Base-by-base conservation (phyloP, 2,888 invertebrate species). In the Polietes domitor region DNA sequence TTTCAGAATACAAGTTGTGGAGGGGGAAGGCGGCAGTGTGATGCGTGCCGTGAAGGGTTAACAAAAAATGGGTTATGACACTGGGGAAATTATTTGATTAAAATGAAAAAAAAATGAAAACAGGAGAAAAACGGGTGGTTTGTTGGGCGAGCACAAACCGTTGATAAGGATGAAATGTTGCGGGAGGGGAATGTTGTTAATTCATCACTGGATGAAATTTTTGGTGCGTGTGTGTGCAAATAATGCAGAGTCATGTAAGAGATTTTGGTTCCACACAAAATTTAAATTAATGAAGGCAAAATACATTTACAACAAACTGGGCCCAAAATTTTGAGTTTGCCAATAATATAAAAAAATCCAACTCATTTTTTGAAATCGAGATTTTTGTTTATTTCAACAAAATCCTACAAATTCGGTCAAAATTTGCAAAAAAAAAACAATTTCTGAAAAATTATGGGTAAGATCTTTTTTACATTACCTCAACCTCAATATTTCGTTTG, bases 51-150 rank as follows among this genome's bases (percentile, higher is more conserved):
- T 10, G 6, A 32, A 73, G 58, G 58, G 72, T 7, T 58, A 73
- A 73, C 17, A 37, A 7, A 76, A 63, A 76, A 63, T 26, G 63
- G 80, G 63, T 70, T 83, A 75, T 75, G 41, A 43, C 80, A 71
- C 80, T 9, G 15, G 83, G 75, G 80, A 83, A 83, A 83, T 83
- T 72, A 80, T 75, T 58, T 78, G 63, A 53, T 75, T 71, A 72
- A 77, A 83, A 76, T 65, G 65, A 19, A 41, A 37, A 61, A n/a
- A 17, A 17, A 53, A 58, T 24, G 21, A 5, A 21, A 10, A 24
- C 24, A 4, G 58, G 58, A 53, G 10, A 2, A 47, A 47, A 26
- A 2, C 1, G 26, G 26, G 26, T 26, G 21, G 6, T 53, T n/a
- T n/a, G n/a, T n/a, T n/a, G n/a, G n/a, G 24, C 2, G 24, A 21